Evolutionary conservation across 1,140 invertebrate species (phyloP), one percentile per base, ranked within the genome.

Genomic region (Augochlora pura): DNA sequence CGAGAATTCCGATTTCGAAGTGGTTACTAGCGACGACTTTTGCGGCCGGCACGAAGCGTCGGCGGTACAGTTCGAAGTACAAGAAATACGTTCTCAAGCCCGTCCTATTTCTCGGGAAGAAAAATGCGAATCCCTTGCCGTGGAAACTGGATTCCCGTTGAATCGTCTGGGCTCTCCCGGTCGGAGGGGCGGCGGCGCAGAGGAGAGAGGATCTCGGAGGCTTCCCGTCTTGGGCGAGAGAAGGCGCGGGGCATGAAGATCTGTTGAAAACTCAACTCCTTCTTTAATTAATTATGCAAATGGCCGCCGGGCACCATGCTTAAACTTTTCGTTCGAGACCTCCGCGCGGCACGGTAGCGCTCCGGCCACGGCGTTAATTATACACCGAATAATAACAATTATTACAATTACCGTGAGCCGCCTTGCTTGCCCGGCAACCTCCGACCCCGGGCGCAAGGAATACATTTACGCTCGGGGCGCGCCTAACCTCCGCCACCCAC

Each of bases 271-370:
- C 88, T 90, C 89, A 77, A 77, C 85, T 90, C 86, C 84, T 90
- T 90, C 88, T 89, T 89, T 88, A 90, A 90, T 90, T 90, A 90
- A 90, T 90, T 90, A 90, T 90, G 90, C 88, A 90, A 91, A 90
- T 90, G 87, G 89, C 89, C 87, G 81, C 68, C 82, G 82, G 86
- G 87, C 84, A 87, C 85, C 81, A 86, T 86, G 90, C 86, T 89
- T 89, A 89, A 90, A 91, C 87, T 90, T 90, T 91, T 91, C 89
- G 86, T 90, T 84, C 82, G 84, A 88, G 86, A 89, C 87, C 78
- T 76, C 76, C 74, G 59, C 69, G 79, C 57, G 57, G 54, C 71
- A 63, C 80, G 80, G 84, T 78, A 82, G 84, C 84, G 84, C 84
- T 85, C 86, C 74, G 89, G 87, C 85, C 74, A 71, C 83, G 85